These are phyloP conservation scores for Dryobota labecula DNA, from an alignment of 2,888 invertebrate genomes.

Conservation along the genomic window DNA sequence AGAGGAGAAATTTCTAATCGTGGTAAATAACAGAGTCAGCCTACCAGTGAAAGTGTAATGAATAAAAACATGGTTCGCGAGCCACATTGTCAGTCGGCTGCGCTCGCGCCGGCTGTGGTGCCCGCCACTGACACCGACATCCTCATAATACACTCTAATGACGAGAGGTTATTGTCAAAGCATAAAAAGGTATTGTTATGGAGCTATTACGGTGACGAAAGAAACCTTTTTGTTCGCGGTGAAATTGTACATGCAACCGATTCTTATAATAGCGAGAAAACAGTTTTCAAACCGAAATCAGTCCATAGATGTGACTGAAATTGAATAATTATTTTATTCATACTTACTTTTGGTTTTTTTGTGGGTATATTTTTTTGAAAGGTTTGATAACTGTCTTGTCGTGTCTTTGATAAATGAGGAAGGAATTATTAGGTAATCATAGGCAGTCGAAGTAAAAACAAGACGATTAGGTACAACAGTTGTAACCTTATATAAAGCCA, in stretches of 20 bases:
- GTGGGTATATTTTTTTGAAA: not conserved
- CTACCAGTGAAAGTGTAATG: conserved; percentile 75
- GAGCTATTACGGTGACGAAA: conserved; percentile 55
- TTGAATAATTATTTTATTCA: not conserved
- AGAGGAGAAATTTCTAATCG: conserved; percentile 76
- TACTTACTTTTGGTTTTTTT: not conserved
- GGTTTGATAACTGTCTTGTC: not conserved
- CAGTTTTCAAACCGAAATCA: conserved; percentile 22
- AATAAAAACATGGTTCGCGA: conserved; percentile 72
- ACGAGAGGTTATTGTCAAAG: conserved; percentile 54
- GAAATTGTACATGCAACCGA: conserved; percentile 48
- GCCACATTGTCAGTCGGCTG: conserved; percentile 68
- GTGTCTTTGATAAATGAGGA: not conserved
- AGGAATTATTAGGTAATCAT: not conserved
- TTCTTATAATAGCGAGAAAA: conserved; percentile 34
- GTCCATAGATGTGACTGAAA: conserved; percentile 1
- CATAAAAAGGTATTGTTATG: conserved; percentile 60
- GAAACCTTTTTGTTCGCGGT: conserved; percentile 48
- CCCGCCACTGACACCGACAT: conserved; percentile 54
- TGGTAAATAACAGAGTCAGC: conserved; percentile 69
- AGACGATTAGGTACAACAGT: not conserved
- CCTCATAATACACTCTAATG: conserved; percentile 60
- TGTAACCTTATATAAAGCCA: not conserved
- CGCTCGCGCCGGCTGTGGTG: conserved; percentile 26
- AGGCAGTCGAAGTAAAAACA: not conserved